Evolutionary conservation across 2,888 invertebrate genomes (phyloP).

Genomic region (Drosophila robusta): DNA sequence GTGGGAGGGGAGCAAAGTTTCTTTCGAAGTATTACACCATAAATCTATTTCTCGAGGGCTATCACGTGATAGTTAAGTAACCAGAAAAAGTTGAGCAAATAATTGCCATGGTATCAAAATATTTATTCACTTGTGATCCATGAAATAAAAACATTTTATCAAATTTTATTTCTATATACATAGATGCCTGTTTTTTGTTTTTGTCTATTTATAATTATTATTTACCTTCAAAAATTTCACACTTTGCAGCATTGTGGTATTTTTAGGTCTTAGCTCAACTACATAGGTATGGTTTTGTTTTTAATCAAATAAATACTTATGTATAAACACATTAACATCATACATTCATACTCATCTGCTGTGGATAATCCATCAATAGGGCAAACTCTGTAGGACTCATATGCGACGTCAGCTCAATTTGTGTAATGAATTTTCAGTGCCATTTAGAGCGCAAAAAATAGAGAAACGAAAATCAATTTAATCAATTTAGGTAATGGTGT

Average conservation of each 20-base stretch:
- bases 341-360: background rate
- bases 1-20: too few relatives aligned
- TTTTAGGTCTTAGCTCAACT: background rate
- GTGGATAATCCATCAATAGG: conserved; percentile 38
- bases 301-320: background rate
- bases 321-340: background rate
- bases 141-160: background rate
- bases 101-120: background rate
- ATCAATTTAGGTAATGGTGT: conserved; percentile 71
- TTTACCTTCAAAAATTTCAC: background rate
- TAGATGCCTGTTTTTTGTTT: background rate
- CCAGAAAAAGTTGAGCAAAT: background rate
- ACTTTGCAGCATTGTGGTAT: conserved; percentile 4
- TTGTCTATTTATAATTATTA: conserved; percentile 2
- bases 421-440: conserved; percentile 64
- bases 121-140: background rate
- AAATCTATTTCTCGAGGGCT: background rate
- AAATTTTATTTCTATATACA: conserved; percentile 13
- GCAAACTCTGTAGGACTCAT: conserved; percentile 8
- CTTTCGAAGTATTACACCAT: too few relatives aligned
- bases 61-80: background rate
- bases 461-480: conserved; percentile 44
- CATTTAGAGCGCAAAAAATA: conserved; percentile 20
- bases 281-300: background rate
- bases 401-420: conserved; percentile 56